These are phyloP conservation scores for Panthera tigris DNA, from an alignment of 2,113 vertebrate species.

Conservation along the genomic window DNA sequence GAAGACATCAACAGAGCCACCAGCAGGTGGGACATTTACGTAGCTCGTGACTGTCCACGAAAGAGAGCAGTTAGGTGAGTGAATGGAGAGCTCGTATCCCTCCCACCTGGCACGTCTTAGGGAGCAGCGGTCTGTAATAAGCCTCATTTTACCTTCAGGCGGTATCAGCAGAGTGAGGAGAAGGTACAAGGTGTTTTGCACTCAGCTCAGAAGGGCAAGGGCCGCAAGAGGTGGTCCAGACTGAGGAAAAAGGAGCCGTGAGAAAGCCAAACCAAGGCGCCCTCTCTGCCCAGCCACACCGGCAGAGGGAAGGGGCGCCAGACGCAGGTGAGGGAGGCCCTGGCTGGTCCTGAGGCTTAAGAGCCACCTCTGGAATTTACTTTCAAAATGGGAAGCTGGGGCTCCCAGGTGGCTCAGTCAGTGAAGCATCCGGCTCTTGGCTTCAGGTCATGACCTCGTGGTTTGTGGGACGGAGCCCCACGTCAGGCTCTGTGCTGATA, in stretches of 20 bases:
- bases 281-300: neutral
- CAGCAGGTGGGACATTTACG: neutral
- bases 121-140: neutral
- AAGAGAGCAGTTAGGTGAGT: neutral
- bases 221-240: neutral
- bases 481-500: too few species aligned
- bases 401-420: too few species aligned
- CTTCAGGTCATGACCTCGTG: too few species aligned
- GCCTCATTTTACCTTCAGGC: neutral
- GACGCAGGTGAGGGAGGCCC: neutral
- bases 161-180: neutral
- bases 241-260: neutral
- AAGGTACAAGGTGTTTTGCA: neutral
- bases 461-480: too few species aligned
- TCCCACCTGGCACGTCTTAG: neutral
- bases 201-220: neutral
- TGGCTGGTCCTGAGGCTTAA: neutral
- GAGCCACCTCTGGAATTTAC: neutral
- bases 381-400: neutral
- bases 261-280: neutral
- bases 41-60: neutral
- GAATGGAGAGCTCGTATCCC: neutral
- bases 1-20: too few species aligned
- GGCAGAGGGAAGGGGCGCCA: neutral
- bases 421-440: too few species aligned